phyloP scores from a whole-genome alignment of 2,888 invertebrate species.

The Bombyx huttoni region DNA sequence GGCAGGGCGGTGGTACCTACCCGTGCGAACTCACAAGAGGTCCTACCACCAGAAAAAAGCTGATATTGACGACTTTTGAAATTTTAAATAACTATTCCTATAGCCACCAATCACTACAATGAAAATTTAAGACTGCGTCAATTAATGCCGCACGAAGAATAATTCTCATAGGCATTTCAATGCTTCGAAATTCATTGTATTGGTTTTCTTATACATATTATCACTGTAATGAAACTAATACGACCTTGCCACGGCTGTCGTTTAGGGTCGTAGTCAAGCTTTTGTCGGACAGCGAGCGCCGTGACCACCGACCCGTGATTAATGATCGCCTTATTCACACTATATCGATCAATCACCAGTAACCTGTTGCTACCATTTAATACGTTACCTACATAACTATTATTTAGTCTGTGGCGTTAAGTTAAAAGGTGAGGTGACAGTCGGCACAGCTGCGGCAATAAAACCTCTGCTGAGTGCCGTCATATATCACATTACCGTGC shows the following conservation, averaged over 20 bases:
- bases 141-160: no score
- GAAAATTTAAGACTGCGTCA: no score
- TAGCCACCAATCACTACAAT: no score
- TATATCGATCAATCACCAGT: slow-evolving; percentile 27
- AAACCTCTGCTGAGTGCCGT: background rate
- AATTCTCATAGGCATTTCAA: no score
- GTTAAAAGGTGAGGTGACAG: background rate
- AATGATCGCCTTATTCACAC: slow-evolving; percentile 29
- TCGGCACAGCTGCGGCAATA: background rate
- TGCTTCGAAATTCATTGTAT: background rate
- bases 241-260: slow-evolving; percentile 11
- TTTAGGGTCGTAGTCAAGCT: slow-evolving; percentile 7
- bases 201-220: background rate
- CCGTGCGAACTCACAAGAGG: no score
- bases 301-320: slow-evolving; percentile 21
- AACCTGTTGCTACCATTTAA: slow-evolving; percentile 24
- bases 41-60: no score
- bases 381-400: background rate
- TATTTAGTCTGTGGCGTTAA: background rate
- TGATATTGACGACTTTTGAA: no score
- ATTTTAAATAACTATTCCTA: no score
- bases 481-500: slow-evolving; percentile 1
- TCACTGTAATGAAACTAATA: slow-evolving; percentile 1
- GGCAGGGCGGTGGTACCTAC: no score
- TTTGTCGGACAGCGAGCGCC: slow-evolving; percentile 7